Evolutionary conservation across 1,140 invertebrate species (phyloP).

Genomic region (Sitophilus oryzae): DNA sequence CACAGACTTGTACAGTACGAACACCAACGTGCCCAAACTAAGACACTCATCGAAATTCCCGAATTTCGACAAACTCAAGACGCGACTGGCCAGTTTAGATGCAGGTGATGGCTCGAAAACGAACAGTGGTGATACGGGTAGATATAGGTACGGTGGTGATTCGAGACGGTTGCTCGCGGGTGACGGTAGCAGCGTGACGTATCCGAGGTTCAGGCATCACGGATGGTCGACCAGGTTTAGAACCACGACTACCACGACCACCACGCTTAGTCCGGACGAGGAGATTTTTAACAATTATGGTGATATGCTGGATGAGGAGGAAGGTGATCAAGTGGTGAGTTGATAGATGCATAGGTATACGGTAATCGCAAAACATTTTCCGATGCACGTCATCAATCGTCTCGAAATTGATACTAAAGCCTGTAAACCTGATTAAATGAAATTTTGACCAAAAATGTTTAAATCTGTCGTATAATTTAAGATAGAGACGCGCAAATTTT

Average conservation of each 20-base stretch:
- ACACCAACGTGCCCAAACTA: conserved; percentile 3
- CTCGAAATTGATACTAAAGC: too few species aligned
- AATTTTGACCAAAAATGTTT: too few species aligned
- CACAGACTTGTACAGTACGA: background rate
- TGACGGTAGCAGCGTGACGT: conserved; percentile 6
- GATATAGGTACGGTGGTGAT: background rate
- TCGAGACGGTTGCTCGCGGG: background rate
- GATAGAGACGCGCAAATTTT: too few species aligned
- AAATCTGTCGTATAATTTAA: too few species aligned
- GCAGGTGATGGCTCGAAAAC: conserved; percentile 1
- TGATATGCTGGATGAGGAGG: conserved; percentile 6
- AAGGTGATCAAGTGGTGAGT: conserved; percentile 5
- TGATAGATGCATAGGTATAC: too few species aligned
- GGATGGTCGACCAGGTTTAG: conserved; percentile 12
- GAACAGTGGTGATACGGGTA: background rate
- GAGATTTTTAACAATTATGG: conserved; percentile 20
- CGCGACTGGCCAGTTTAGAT: conserved; percentile 8
- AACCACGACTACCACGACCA: conserved; percentile 9
- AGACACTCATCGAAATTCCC: conserved; percentile 16
- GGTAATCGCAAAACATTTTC: too few species aligned
- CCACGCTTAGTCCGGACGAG: conserved; percentile 13
- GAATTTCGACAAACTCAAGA: conserved; percentile 9
- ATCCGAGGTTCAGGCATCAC: conserved; percentile 11
- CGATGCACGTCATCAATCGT: too few species aligned
- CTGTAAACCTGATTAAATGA: too few species aligned